A percentile compares a stretch with the other conserved stretches of the same genome.
Evolutionary conservation across 2,113 vertebrate genomes (phyloP).

Genomic region (Geococcyx californianus): DNA sequence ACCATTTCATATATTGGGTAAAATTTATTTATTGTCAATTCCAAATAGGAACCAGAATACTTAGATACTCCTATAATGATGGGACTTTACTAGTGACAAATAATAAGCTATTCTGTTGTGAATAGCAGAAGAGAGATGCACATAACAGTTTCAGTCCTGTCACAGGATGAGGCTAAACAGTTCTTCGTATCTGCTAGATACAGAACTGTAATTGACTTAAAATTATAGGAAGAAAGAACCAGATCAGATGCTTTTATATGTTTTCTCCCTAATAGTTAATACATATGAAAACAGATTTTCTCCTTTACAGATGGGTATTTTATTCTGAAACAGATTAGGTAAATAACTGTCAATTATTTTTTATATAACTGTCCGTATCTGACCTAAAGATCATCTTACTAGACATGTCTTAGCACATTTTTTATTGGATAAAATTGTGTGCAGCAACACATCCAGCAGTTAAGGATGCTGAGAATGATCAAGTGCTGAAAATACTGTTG

Average conservation of each 20-base stretch:
- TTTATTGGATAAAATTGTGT: background rate
- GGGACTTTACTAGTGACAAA: background rate
- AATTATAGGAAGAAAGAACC: background rate
- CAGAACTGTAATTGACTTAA: background rate
- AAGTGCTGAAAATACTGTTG: background rate
- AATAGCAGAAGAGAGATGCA: background rate
- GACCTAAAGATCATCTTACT: background rate
- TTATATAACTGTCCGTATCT: background rate
- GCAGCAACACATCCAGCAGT: background rate
- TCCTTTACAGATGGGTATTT: background rate
- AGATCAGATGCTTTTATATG: background rate
- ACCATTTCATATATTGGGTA: background rate
- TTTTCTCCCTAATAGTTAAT: background rate
- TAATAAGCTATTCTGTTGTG: background rate
- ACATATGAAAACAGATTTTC: background rate
- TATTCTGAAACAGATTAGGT: background rate
- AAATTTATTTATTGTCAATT: background rate
- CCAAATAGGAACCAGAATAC: background rate
- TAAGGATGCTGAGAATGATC: background rate
- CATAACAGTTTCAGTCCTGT: background rate
- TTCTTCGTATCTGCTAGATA: background rate
- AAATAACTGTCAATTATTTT: background rate
- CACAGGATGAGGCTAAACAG: background rate
- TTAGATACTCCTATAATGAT: background rate
- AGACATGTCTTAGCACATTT: background rate